Percentiles rank a stretch among this genome's conserved stretches.
phyloP scores from a whole-genome alignment of 2,888 invertebrate genomes.

The Drosophila basisetae region DNA sequence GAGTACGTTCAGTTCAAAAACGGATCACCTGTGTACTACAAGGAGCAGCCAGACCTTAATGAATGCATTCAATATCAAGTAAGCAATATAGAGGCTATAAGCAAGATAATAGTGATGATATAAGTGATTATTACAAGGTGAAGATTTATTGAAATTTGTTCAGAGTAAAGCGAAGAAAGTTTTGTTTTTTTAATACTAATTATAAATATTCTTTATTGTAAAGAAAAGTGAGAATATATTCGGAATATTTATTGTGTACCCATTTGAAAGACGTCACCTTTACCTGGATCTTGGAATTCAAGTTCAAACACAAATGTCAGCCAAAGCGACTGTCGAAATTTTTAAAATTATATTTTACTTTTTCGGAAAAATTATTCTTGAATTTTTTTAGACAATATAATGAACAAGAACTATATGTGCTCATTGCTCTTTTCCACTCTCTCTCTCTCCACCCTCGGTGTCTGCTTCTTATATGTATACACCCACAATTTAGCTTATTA shows the following conservation, averaged over 20 bases:
- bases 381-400: conserved; percentile 14
- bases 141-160: not conserved
- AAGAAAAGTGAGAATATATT: not conserved
- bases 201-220: not conserved
- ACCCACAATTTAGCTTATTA: conserved; percentile 60
- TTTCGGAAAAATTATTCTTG: conserved; percentile 12
- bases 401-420: conserved; percentile 12
- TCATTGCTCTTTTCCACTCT: not conserved
- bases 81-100: conserved; percentile 64
- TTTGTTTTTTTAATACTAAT: not conserved
- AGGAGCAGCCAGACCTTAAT: conserved; percentile 85
- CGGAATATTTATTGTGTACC: not conserved
- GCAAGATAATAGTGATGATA: not conserved
- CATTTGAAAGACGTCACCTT: conserved; percentile 48
- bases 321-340: conserved; percentile 26
- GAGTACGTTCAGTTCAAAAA: conserved; percentile 86
- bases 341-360: conserved; percentile 41
- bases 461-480: conserved; percentile 58
- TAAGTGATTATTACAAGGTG: not conserved
- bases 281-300: conserved; percentile 61
- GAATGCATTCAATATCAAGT: conserved; percentile 86
- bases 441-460: not conserved
- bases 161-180: not conserved
- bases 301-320: conserved; percentile 71
- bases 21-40: conserved; percentile 85